Evolutionary conservation across 2,113 vertebrate species (phyloP).

Genomic region (Opisthocomus hoazin): DNA sequence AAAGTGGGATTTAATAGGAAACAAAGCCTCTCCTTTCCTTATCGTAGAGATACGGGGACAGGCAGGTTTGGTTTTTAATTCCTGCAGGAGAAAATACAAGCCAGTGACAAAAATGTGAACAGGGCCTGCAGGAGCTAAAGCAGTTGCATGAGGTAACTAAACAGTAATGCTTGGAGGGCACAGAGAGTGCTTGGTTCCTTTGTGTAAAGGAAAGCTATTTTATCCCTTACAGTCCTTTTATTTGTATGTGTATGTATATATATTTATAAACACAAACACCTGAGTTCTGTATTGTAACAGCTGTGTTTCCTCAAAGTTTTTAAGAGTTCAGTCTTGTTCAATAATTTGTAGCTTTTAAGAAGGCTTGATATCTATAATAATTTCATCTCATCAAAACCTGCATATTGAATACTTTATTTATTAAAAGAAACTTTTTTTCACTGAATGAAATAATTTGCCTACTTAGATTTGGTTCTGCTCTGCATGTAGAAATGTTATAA

Average conservation of each 20-base stretch:
- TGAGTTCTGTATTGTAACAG: background rate
- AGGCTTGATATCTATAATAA: background rate
- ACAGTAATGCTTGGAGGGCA: background rate
- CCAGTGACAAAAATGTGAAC: background rate
- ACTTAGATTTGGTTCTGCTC: background rate
- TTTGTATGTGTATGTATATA: background rate
- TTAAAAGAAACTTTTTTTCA: background rate
- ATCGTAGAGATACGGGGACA: background rate
- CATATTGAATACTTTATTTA: conserved; percentile 14
- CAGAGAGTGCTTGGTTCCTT: background rate
- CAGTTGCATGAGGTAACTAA: background rate
- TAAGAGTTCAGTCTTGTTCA: background rate
- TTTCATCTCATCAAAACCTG: conserved; percentile 19
- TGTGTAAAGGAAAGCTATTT: background rate
- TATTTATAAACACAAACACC: conserved; percentile 34
- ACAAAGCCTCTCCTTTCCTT: background rate
- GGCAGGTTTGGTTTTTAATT: background rate
- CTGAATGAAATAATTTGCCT: background rate
- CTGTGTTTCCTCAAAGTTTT: background rate
- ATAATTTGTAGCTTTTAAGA: background rate
- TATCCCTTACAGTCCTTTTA: background rate
- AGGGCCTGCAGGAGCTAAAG: background rate
- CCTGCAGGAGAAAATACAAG: background rate
- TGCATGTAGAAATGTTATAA: background rate
- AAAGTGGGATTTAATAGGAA: background rate